Percentiles rank a stretch among this genome's conserved stretches.
Evolutionary conservation across 2,113 vertebrate genomes (phyloP).

Genomic region (Greenwoodochromis staneri): DNA sequence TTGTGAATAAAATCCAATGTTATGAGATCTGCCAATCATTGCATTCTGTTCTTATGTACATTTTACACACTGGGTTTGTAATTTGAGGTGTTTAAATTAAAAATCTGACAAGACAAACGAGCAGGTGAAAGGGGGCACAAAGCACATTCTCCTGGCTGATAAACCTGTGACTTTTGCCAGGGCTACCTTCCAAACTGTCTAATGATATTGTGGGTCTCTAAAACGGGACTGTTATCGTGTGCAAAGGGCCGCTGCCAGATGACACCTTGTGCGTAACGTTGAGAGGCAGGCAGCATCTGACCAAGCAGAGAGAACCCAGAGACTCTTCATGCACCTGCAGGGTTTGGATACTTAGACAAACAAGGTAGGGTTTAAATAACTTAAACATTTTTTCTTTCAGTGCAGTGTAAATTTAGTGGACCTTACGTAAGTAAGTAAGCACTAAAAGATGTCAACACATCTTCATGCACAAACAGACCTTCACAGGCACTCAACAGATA

Average conservation of each 20-base stretch:
- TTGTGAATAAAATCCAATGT: not conserved
- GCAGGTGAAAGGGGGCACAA: not conserved
- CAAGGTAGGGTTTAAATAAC: not conserved
- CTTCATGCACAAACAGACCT: not conserved
- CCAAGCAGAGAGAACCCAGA: not conserved
- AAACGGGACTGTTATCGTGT: not conserved
- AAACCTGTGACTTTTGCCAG: not conserved
- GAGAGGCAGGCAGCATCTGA: not conserved
- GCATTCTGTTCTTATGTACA: not conserved
- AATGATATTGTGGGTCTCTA: not conserved
- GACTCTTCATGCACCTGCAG: fast-evolving
- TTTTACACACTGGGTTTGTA: not conserved
- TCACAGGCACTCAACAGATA: not conserved
- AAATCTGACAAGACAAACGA: not conserved
- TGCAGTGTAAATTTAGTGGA: not conserved
- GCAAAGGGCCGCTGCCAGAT: not conserved
- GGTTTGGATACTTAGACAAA: not conserved
- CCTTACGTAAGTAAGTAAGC: not conserved
- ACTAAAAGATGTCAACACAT: not conserved
- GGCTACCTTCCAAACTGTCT: not conserved
- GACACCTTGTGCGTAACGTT: not conserved
- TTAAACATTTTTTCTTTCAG: not conserved
- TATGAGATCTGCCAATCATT: not conserved
- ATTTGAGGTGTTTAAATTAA: not conserved
- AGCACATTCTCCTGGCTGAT: not conserved